These are phyloP conservation scores for Ormyrus thymus DNA, from an alignment of 2,888 invertebrate genomes.

Conservation along the genomic window DNA sequence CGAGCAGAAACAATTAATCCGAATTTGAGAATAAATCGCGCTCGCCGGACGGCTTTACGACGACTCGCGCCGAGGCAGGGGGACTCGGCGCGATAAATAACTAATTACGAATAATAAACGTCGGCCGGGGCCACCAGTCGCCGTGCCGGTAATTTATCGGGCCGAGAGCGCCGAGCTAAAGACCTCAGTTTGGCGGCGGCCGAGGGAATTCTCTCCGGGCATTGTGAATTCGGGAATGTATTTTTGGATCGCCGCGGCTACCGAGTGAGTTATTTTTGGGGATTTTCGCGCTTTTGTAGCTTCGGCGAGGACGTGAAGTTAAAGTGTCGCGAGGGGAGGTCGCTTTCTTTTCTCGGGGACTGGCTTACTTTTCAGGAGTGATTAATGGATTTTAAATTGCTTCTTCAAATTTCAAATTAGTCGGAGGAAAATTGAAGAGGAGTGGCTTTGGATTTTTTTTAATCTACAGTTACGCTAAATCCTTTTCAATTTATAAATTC, in stretches of 20 bases:
- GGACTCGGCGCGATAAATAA: conserved; percentile 34
- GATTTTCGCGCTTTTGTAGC: too few species aligned
- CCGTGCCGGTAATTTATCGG: conserved; percentile 30
- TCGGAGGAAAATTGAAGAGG: too few species aligned
- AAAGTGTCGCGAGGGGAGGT: too few species aligned
- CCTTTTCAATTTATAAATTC: too few species aligned
- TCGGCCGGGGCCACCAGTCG: conserved; percentile 1
- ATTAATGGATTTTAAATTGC: too few species aligned
- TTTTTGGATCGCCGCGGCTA: too few species aligned
- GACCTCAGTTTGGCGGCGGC: not conserved
- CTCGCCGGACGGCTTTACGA: conserved; percentile 35
- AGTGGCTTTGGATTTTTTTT: too few species aligned
- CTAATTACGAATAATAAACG: conserved; percentile 53
- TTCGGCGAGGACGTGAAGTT: not conserved
- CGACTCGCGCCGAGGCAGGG: not conserved
- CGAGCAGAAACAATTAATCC: conserved; percentile 1
- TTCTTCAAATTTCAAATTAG: too few species aligned
- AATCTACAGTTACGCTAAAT: too few species aligned
- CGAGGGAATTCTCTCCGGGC: not conserved
- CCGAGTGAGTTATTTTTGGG: too few species aligned
- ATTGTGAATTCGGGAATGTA: not conserved
- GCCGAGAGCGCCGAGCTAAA: not conserved
- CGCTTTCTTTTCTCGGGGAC: too few species aligned
- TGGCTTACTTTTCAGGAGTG: too few species aligned
- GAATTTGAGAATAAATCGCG: conserved; percentile 29